Conservation (phyloP, 2,888 invertebrate genomes). For the Euzophera pinguis region DNA sequence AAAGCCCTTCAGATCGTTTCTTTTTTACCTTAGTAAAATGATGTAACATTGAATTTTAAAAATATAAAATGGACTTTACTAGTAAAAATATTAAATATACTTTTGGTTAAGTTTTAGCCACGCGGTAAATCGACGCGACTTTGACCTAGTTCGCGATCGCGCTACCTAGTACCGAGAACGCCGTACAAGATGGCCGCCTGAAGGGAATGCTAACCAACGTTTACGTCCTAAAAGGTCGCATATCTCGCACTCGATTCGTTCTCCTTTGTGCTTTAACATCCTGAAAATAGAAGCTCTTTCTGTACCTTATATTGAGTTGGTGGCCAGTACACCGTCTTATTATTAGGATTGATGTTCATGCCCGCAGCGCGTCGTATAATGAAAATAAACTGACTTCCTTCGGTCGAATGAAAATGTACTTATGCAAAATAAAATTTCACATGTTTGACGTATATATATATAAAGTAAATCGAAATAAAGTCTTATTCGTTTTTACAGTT, state of each 20-base stretch:
- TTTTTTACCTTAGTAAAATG: too few species aligned
- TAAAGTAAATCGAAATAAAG: too few species aligned
- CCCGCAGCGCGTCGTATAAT: slow-evolving; percentile 19
- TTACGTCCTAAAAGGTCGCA: slow-evolving; percentile 31
- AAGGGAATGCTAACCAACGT: slow-evolving; percentile 44
- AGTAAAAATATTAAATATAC: not conserved
- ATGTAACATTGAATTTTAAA: too few species aligned
- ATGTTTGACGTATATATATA: too few species aligned
- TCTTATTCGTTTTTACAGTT: too few species aligned
- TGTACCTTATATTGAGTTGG: not conserved
- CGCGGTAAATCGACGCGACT: slow-evolving; percentile 51
- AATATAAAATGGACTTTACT: too few species aligned
- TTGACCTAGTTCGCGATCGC: slow-evolving; percentile 56
- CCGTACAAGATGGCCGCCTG: slow-evolving; percentile 53
- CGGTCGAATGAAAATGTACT: not conserved
- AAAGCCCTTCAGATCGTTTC: too few species aligned
- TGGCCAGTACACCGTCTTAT: slow-evolving; percentile 15
- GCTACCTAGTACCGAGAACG: slow-evolving; percentile 41
- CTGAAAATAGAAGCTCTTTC: slow-evolving; percentile 18
- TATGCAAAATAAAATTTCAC: not conserved
- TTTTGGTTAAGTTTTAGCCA: slow-evolving; percentile 37
- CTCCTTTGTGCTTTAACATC: slow-evolving; percentile 25
- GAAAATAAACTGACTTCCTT: slow-evolving; percentile 26
- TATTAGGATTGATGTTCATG: slow-evolving; percentile 26
- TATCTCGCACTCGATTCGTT: slow-evolving; percentile 25